Base-by-base conservation (phyloP, 2,888 invertebrate species). In the Hydraecia micacea region DNA sequence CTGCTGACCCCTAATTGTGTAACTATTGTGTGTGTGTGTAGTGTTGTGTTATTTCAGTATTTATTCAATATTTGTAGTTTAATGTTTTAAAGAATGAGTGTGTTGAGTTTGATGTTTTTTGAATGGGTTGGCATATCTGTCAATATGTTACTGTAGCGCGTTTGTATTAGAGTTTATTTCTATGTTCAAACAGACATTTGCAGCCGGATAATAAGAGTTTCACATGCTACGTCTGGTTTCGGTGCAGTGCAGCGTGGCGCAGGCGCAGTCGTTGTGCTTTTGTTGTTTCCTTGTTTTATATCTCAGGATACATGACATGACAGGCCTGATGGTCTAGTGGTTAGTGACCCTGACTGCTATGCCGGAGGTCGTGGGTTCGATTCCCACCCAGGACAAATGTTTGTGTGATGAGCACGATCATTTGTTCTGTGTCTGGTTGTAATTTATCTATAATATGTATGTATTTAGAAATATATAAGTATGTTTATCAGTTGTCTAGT, bases 21-120 rank as follows among this genome's bases (percentile, higher is more conserved):
- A n/a, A 42, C 1, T 42, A 55, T 58, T 63, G 67, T 74, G 68
- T 86, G n/a, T n/a, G n/a, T n/a, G n/a, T n/a, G n/a, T n/a, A 58
- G 72, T 77, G 68, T 83, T 79, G 79, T 84, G 60, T 65, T 79
- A 55, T 55, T 69, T 63, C 13, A 73, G 36, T 81, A 66, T 69
- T 62, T 74, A 73, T 28, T 52, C 0, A 15, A 18, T 46, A 60
- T 49, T 13, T 25, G 9, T 36, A 65, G 73, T 55, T 55, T 32
- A 28, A 42, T 32, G 13, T 68, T 52, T 18, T 8, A 4, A 36
- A 55, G 28, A 32, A 32, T 32, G 32, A 32, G 32, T 32, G 32
- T 32, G 32, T 32, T 32, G 32, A 32, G 32, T 32, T 32, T 32
- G 32, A 32, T 32, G 32, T 32, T 32, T 32, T 32, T 32, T 63